Base-by-base conservation (phyloP, 1,140 invertebrate species). In the Drosophila parabipectinata region DNA sequence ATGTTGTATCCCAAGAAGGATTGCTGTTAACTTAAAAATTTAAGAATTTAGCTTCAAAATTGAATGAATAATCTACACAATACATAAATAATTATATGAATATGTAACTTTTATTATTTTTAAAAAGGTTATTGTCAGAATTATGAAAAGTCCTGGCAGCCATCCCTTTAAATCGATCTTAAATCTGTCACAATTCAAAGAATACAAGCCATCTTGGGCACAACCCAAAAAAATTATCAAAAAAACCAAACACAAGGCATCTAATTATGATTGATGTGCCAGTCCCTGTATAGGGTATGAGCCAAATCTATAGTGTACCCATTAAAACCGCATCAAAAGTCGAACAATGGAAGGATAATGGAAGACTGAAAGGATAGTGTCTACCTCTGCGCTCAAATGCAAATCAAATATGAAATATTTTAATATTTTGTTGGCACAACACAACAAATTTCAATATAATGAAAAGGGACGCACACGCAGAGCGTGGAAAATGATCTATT, bases 351-450 rank as follows among this genome's bases (percentile, higher is more conserved):
- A 52, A 52, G 56, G 39, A 52, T 34, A 51, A n/a, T n/a, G n/a
- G n/a, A n/a, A n/a, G n/a, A 26, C 26, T 45, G 44, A 55, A 69
- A 51, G 54, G 55, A 54, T 60, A 28, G 34, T 60, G 34, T n/a
- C 34, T 66, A 9, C 44, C 6, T 47, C 44, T 47, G 9, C 21
- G 26, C 54, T 63, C 28, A 37, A 77, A 87, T 87, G 83, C 83
- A 87, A 88, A 81, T 88, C 72, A 90, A 88, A 90, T 90, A 90
- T 90, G 88, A 90, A 82, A 89, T 82, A 82, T 76, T 89, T 79
- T 85, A 88, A 82, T 81, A 82, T 80, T 77, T 73, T 90, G 80
- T 90, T 90, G 83, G 88, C 88, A 90, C 89, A 90, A 90, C 88
- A 90, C 88, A 82, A 89, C 80, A 79, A 83, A 90, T 84, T 83